Evolutionary conservation across 1,140 invertebrate genomes (phyloP), one percentile per base, ranked within the genome.

Genomic region (Brachionus koreanus): DNA sequence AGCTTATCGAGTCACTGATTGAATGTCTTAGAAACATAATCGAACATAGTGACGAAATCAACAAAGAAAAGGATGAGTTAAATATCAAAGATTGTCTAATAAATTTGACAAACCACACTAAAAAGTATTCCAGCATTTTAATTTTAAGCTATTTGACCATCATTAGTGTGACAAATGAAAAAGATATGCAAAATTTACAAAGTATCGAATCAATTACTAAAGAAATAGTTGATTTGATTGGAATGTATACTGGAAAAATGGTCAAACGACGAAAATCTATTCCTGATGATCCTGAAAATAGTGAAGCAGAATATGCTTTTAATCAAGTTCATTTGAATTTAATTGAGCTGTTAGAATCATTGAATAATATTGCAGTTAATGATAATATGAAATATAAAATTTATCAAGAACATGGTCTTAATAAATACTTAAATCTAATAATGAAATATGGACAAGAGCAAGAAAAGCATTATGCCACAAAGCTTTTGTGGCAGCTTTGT

Each of bases 371-470:
- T 29, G 74, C 74, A n/a, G 74, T 23, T 9, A 76, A 19, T 57
- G 74, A 76, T 46, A 76, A 46, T n/a, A 13, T 76, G 23, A 76
- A 76, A 57, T 76, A 43, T 33, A 57, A 76, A 12, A 76, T 76
- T 25, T 76, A 76, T 33, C 23, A 76, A 46, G 49, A 76, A 42
- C 39, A 74, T 35, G 35, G 33, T 19, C 10, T 49, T 13, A 76
- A 57, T 19, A 76, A 16, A 5, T 19, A 33, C 29, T 57, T 76
- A 35, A 46, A 33, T n/a, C 12, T 6, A 13, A 43, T 76, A 25
- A 43, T 76, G 13, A 23, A 43, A 33, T 29, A 76, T 76, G 74
- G 74, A 16, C 16, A 76, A 42, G 23, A 76, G 12, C 19, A 13
- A 13, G 74, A 76, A 46, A 76, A 76, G n/a, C 19, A 49, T 12